Evolutionary conservation across 2,113 vertebrate species (phyloP), one percentile per base, ranked within the genome.

Genomic region (Thalassarche chlororhynchos): DNA sequence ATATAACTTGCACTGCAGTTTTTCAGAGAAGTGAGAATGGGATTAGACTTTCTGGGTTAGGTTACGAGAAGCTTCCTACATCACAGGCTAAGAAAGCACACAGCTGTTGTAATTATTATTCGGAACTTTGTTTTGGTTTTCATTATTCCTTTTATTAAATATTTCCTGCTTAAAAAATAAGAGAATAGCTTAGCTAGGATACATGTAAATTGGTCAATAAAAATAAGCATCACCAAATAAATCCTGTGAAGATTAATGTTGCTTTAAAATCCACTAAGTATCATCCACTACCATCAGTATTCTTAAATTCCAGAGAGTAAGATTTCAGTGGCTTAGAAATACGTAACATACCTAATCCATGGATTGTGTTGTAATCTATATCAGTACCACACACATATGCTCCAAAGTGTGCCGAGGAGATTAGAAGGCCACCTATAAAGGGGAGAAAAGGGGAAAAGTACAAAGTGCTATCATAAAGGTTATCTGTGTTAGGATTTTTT

Each of bases 351-450:
- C 99, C 99, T 97, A 99, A 98, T 80, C 99, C 99, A 36, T 99
- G 99, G 86, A 99, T 98, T 68, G 99, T 99, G 97, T 99, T 99
- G 98, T 99, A 99, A 98, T 99, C 99, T 80, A 99, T 99, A 95
- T 99, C 99, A 62, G 99, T 98, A 88, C 99, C 99, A 94, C 98
- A 99, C 6, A 99, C 99, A 42, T 99, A 99, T 1, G 99, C 99
- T 90, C 99, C 99, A 92, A 99, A 99, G 96, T 99, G 99, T 78
- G 99, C 99, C 91, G 99, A 99, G 24, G 99, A 99, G 34, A 99
- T 98, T 79, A 99, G 97, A 87, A 99, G 98, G 87, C 99, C 99
- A 92, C 99, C 99, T 99, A 65, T 15, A 90, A 52, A 92, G 46
- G 69, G 92, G 13, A 98, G 24, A 96, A 66, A 91, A 57, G 31